phyloP scores from a whole-genome alignment of 2,888 invertebrate genomes.

The Oasisia sp. region DNA sequence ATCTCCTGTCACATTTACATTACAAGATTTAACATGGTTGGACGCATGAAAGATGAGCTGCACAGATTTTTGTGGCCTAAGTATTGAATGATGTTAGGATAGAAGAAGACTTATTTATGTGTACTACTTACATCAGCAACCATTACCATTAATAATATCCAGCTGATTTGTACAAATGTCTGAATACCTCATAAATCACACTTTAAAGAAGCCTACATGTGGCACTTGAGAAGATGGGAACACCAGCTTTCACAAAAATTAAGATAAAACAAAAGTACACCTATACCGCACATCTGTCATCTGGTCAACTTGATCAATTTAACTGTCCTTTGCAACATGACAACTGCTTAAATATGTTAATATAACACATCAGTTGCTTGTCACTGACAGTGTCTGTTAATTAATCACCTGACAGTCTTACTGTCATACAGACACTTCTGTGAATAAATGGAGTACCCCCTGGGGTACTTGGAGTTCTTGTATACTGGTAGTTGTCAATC shows the following conservation, averaged over 20 bases:
- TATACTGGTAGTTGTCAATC: not conserved
- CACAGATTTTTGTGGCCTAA: not conserved
- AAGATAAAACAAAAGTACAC: not conserved
- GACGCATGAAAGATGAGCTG: not conserved
- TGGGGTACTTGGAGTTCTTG: not conserved
- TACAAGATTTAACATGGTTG: not conserved
- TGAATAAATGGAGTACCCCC: not conserved
- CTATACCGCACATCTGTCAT: not conserved
- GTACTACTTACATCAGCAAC: no score
- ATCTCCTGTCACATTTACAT: not conserved
- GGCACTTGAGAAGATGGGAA: not conserved
- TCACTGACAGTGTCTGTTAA: not conserved
- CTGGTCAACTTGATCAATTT: not conserved
- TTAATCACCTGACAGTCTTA: no score
- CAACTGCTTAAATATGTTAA: no score
- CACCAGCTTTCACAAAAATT: not conserved
- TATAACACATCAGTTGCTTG: not conserved
- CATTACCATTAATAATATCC: no score
- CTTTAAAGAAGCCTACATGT: not conserved
- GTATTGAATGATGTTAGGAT: not conserved
- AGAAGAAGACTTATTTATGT: not conserved
- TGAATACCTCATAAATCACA: not conserved
- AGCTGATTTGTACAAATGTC: not conserved
- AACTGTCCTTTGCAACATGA: no score
- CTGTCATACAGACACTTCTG: not conserved